Evolutionary conservation across 2,888 invertebrate genomes (phyloP), one percentile per base, ranked within the genome.

Genomic region (Chrysina gloriosa): DNA sequence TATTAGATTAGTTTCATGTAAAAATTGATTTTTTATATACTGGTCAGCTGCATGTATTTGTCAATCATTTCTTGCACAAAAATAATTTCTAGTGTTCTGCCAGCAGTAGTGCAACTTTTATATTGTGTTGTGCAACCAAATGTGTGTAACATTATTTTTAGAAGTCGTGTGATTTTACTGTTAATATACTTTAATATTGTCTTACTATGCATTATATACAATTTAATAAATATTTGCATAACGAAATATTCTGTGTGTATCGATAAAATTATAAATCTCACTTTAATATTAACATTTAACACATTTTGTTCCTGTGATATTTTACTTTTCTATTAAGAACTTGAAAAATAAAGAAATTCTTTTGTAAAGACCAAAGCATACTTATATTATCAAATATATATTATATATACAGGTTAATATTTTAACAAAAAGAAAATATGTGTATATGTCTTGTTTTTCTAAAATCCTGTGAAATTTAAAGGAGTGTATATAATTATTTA

Each of bases 261-360:
- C 23, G 56, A 36, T 56, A 34, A 48, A 52, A 45, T 42, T 42
- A 25, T 42, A 25, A 31, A 52, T 58, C 42, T 61, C 52, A 52
- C 29, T 29, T 52, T 48, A 48, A 27, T 36, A 36, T 56, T 36
- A 36, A 36, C 39, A 42, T 61, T 61, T 61, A 61, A 42, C 42
- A 61, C 58, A 54, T 61, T 45, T 61, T 61, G 39, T 61, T 61
- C 42, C 58, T 61, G 58, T 61, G 58, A 61, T 61, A 61, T 61
- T 61, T 61, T 61, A 61, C 42, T 61, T 61, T 45, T 29, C 16
- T 52, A 23, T 25, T 56, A 45, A 9, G 21, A 58, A 42, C 27
- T 61, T 61, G 25, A 27, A 61, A 61, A 42, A 27, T 19, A 27
- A 61, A 19, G 11, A 61, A 61, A 42, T 42, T 39, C 21, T 56